Evolutionary conservation across 2,797 vertebrate genomes (phyloP), one percentile per base, ranked within the genome.

Genomic region (Melanotaenia maccullochi): DNA sequence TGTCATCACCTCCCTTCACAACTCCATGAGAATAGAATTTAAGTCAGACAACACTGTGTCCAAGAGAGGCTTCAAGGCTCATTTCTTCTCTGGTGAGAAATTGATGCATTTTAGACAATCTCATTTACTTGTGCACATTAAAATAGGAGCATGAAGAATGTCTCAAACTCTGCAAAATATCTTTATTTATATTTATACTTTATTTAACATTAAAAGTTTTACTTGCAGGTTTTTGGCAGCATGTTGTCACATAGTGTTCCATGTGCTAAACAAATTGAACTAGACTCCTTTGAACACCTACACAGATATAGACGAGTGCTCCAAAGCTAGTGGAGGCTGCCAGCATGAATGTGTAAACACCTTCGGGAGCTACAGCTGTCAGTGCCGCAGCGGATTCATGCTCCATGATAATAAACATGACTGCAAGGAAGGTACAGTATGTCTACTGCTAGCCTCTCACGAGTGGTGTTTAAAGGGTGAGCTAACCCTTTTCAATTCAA

Each of bases 11-110:
- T 99, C 98, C 0, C 96, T 95, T 66, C 95, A 96, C 90, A 99
- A 99, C 94, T 99, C 97, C 87, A 96, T 99, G 97, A 94, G 97
- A 75, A 95, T 99, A n/a, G 98, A 99, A 84, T 99, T 99, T 90
- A 97, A 93, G 58, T 99, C 98, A 0, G 98, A 99, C 93, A 99
- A 98, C 87, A 99, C 97, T 0, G 97, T 99, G 38, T 97, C 97
- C 82, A 99, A 99, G 90, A 99, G 94, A 75, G 97, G 97, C 82
- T 99, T 99, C 93, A 98, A 97, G 91, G 97, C 97, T 59, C 96
- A 97, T 73, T 99, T 97, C 88, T 99, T 99, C 83, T 99, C 97
- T 90, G 97, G 97, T 98, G 93, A 76, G 79, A 38, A 33, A 14
- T 5, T 9, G 58, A 69, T 22, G 0, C 16, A 32, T 54, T 25